These are phyloP conservation scores for Hybognathus amarus DNA, from an alignment of 2,797 vertebrate genomes.

Conservation along the genomic window DNA sequence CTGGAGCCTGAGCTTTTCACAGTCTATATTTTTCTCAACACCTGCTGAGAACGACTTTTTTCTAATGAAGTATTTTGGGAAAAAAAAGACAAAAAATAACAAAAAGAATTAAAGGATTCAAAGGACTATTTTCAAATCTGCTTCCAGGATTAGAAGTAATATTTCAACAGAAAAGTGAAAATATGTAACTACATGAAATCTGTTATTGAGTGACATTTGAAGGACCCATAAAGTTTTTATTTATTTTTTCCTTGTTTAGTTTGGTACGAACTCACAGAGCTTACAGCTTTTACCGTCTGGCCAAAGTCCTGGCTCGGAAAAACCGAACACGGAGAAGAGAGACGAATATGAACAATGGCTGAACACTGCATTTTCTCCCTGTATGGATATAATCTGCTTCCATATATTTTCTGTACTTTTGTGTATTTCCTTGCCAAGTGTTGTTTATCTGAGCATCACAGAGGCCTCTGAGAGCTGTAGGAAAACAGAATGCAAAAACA, in stretches of 20 bases:
- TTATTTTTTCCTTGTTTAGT: constrained; percentile 73
- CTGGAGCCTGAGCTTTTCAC: constrained; percentile 74
- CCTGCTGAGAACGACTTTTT: constrained; percentile 76
- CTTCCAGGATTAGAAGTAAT: constrained; percentile 66
- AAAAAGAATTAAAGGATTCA: constrained; percentile 68
- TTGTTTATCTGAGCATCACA: constrained; percentile 73
- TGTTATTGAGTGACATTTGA: constrained; percentile 68
- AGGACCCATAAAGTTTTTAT: constrained; percentile 69
- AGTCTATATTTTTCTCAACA: constrained; percentile 84
- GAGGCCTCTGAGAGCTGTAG: constrained; percentile 52
- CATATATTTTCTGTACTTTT: constrained; percentile 87
- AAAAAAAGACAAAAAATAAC: constrained; percentile 72
- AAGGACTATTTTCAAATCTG: constrained; percentile 80
- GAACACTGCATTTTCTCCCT: constrained; percentile 73
- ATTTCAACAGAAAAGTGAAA: constrained; percentile 62
- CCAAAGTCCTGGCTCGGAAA: constrained; percentile 52
- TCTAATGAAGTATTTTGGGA: constrained; percentile 81
- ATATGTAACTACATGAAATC: constrained; percentile 66
- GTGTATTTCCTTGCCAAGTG: constrained; percentile 83
- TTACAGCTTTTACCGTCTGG: constrained; percentile 67
- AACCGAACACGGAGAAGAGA: constrained; percentile 49
- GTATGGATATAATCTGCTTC: constrained; percentile 82
- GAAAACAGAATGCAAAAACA: constrained; percentile 20
- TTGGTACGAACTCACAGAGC: constrained; percentile 69
- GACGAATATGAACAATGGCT: constrained; percentile 56